These are phyloP conservation scores for Lasioglossum lativentre DNA, from an alignment of 2,888 invertebrate genomes.

Conservation along the genomic window DNA sequence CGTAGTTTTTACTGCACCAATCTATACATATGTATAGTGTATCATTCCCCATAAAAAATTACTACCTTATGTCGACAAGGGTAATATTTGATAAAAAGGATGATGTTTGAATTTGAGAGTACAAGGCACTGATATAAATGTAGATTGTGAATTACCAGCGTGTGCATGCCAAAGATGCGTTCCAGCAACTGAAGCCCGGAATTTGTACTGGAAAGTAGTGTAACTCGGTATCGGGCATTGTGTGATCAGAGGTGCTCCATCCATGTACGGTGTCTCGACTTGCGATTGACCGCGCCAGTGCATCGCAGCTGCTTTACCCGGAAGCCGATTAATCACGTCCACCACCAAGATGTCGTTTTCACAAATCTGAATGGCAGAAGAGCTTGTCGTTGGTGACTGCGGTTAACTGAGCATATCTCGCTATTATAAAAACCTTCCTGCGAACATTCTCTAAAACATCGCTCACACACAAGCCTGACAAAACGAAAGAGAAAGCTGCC, in stretches of 20 bases:
- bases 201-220: slow-evolving; percentile 90
- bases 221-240: slow-evolving; percentile 91
- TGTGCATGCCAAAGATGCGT: slow-evolving; percentile 91
- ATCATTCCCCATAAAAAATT: too few relatives aligned
- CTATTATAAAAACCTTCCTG: not conserved
- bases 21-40: too few relatives aligned
- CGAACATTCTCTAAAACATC: too few relatives aligned
- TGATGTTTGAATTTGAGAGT: too few relatives aligned
- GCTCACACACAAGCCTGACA: not conserved
- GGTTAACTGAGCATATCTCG: not conserved
- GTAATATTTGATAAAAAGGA: too few relatives aligned
- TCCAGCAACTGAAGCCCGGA: slow-evolving; percentile 88
- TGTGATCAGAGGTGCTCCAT: slow-evolving; percentile 91
- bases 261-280: slow-evolving; percentile 90
- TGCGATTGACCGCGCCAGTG: slow-evolving; percentile 92
- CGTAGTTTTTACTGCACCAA: too few relatives aligned
- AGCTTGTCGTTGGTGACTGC: not conserved
- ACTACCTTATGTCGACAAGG: too few relatives aligned
- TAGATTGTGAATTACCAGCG: slow-evolving; percentile 73
- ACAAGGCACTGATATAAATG: not conserved
- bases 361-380: slow-evolving; percentile 86
- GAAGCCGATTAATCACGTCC: slow-evolving; percentile 90
- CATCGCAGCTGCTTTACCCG: slow-evolving; percentile 88
- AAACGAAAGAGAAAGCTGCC: not conserved
- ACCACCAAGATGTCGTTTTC: slow-evolving; percentile 90